These are phyloP conservation scores for Salminus brasiliensis DNA, from an alignment of 2,113 vertebrate species.

Conservation along the genomic window DNA sequence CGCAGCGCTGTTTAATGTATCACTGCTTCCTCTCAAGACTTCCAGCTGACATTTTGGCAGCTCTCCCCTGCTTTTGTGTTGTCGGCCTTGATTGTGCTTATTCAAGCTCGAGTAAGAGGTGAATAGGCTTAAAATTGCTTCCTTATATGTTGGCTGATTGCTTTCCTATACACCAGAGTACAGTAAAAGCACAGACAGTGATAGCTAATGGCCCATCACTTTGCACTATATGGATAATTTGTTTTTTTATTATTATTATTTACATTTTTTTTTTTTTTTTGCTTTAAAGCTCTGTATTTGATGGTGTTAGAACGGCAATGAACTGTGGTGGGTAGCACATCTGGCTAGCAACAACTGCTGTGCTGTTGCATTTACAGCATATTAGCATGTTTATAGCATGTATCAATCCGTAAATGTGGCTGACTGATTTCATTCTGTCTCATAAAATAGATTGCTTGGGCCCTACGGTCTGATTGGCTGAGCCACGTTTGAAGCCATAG, in stretches of 20 bases:
- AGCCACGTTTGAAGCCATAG: too few relatives aligned
- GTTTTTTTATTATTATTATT: too few relatives aligned
- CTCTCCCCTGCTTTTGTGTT: conserved; percentile 23
- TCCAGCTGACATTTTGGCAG: conserved; percentile 30
- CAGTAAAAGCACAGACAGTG: background rate
- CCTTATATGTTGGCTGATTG: conserved; percentile 25
- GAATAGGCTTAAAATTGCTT: conserved; percentile 14
- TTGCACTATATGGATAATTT: background rate
- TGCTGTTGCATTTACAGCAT: too few relatives aligned
- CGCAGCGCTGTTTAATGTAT: conserved; percentile 17
- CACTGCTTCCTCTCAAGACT: conserved; percentile 24
- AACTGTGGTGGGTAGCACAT: background rate
- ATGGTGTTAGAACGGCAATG: background rate
- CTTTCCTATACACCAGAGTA: conserved; percentile 19
- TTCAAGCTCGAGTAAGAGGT: conserved; percentile 14
- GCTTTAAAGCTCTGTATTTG: background rate
- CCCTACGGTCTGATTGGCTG: too few relatives aligned
- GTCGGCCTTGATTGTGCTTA: conserved; percentile 7
- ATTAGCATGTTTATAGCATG: too few relatives aligned
- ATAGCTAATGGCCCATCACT: background rate
- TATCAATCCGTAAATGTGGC: too few relatives aligned
- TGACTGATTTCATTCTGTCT: too few relatives aligned
- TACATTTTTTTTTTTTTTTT: too few relatives aligned
- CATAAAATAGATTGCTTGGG: too few relatives aligned
- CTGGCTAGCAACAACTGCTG: too few relatives aligned